Conservation (phyloP, 2,888 invertebrate species). For the Parascotia fuliginaria region DNA sequence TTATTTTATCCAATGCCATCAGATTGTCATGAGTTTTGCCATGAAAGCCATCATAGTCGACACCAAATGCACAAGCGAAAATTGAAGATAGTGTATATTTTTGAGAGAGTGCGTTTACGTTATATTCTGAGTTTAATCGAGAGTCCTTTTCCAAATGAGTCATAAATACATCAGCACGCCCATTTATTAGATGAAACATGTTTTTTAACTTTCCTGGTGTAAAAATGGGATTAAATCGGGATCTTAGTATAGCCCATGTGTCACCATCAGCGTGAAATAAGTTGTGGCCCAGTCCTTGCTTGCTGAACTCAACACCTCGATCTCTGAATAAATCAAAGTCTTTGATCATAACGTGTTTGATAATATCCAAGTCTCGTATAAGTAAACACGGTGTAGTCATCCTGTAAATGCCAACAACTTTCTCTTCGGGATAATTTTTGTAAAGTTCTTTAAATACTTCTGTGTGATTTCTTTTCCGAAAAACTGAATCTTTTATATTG, state of each 20-base stretch:
- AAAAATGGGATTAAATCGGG: conserved; percentile 61
- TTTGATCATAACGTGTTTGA: conserved; percentile 63
- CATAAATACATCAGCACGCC: conserved; percentile 51
- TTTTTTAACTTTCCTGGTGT: conserved; percentile 66
- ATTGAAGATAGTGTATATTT: conserved; percentile 3
- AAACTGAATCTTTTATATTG: conserved; percentile 33
- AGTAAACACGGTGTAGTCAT: conserved; percentile 6
- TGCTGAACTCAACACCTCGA: conserved; percentile 57
- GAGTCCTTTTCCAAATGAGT: conserved; percentile 37
- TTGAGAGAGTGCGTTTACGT: neutral
- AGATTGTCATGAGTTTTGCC: neutral
- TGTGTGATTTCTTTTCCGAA: conserved; percentile 26
- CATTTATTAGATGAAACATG: conserved; percentile 58
- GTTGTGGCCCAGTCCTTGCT: conserved; percentile 56
- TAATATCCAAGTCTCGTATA: conserved; percentile 4
- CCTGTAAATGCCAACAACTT: conserved; percentile 45
- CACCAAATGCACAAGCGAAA: conserved; percentile 7
- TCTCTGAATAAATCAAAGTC: conserved; percentile 62
- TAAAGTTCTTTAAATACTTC: conserved; percentile 36
- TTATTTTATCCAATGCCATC: conserved; percentile 15
- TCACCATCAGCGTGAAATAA: conserved; percentile 61
- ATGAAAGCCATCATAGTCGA: neutral
- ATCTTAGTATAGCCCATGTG: conserved; percentile 57
- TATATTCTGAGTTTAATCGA: neutral
- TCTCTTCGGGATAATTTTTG: conserved; percentile 40